phyloP scores from a whole-genome alignment of 2,113 vertebrate genomes.

The Amphiprion percula region DNA sequence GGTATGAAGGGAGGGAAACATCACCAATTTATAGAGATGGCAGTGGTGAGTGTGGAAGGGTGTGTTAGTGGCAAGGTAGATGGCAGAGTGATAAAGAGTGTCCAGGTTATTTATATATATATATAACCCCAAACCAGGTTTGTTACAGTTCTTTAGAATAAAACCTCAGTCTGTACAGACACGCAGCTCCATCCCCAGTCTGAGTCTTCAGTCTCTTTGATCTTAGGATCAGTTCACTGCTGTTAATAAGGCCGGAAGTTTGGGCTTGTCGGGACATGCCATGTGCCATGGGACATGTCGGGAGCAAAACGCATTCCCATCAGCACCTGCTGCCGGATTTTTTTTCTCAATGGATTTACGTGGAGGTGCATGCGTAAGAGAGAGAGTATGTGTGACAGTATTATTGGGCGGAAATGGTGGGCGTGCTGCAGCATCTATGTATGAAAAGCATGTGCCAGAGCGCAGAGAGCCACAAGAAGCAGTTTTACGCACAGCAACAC shows the following conservation, averaged over 20 bases:
- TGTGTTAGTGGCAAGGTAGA: no score
- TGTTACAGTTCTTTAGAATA: slow-evolving; percentile 7
- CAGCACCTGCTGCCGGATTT: neutral
- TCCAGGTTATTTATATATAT: no score
- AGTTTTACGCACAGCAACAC: slow-evolving; percentile 24
- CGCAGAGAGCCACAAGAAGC: slow-evolving; percentile 33
- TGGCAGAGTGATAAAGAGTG: no score
- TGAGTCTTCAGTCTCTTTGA: slow-evolving; percentile 15
- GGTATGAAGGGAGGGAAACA: no score
- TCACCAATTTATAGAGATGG: no score
- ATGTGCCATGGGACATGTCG: no score
- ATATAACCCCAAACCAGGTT: no score
- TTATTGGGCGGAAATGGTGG: slow-evolving; percentile 62
- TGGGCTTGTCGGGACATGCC: slow-evolving; percentile 24
- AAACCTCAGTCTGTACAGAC: neutral
- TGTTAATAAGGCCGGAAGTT: neutral
- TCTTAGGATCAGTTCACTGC: neutral
- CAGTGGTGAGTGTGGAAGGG: no score
- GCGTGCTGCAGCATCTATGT: slow-evolving; percentile 80
- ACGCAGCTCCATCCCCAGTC: neutral
- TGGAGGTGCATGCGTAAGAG: neutral
- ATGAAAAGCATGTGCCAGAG: slow-evolving; percentile 77
- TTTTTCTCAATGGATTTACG: slow-evolving; percentile 27
- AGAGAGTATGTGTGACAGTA: slow-evolving; percentile 6
- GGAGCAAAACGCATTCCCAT: slow-evolving; percentile 22